phyloP scores from a whole-genome alignment of 2,797 vertebrate genomes.

The Enteromius trimaculatus region DNA sequence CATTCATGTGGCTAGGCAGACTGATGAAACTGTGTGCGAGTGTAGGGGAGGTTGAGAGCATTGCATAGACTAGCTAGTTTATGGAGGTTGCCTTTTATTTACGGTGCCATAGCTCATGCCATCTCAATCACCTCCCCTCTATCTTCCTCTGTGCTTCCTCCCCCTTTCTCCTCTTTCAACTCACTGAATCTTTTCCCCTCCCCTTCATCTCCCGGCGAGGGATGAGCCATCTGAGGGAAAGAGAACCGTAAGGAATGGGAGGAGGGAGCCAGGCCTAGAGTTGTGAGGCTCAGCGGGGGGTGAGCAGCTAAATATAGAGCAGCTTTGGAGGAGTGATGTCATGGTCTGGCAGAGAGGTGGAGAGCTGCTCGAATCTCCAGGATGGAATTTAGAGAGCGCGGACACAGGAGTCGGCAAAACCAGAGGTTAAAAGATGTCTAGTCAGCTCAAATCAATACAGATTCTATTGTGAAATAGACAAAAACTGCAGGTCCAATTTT shows the following conservation, averaged over 20 bases:
- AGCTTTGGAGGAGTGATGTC: constrained; percentile 79
- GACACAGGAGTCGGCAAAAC: constrained; percentile 4
- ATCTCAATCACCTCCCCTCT: constrained; percentile 37
- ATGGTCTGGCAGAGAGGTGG: constrained; percentile 65
- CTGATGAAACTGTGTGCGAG: constrained; percentile 24
- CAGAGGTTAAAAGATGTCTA: constrained; percentile 17
- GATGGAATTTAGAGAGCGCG: constrained; percentile 14
- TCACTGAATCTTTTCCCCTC: constrained; percentile 55
- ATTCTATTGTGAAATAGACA: constrained; percentile 1
- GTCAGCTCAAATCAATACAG: constrained; percentile 17
- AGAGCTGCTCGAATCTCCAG: constrained; percentile 59
- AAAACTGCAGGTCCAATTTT: not conserved
- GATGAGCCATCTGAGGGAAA: constrained; percentile 67
- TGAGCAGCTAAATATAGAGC: constrained; percentile 81
- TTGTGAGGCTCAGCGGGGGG: constrained; percentile 71
- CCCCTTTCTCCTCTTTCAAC: constrained; percentile 46
- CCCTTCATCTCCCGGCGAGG: constrained; percentile 59
- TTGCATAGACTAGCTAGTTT: constrained; percentile 47
- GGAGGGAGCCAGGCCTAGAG: constrained; percentile 54
- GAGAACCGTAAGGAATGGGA: not conserved
- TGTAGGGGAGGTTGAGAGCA: constrained; percentile 28
- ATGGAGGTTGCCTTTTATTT: constrained; percentile 69
- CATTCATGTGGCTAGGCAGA: constrained; percentile 43
- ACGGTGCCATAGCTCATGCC: constrained; percentile 70
- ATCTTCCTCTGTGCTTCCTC: not conserved